Base-by-base conservation (phyloP, 2,888 invertebrate genomes). In the Seladonia tumulorum region DNA sequence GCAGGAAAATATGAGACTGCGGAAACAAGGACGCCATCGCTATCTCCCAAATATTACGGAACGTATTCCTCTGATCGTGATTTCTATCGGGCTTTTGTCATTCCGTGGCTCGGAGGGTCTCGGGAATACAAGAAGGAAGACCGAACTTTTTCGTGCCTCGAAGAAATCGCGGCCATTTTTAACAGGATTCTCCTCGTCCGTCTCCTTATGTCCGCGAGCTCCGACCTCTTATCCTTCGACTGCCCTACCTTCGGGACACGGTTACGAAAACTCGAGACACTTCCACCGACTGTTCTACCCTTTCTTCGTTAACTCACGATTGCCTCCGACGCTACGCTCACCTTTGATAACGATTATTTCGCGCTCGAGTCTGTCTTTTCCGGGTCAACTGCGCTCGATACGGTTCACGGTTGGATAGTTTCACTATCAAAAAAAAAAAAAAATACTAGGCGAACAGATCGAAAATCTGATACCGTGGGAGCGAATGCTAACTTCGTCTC, bases 161-260 rank as follows among this genome's bases (percentile, higher is more conserved):
- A 79, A 86, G 83, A 81, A 89, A 88, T 84, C 78, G 72, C 66
- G 70, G 86, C 79, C 85, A 86, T 89, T 90, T 90, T 87, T 90
- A 87, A 86, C 87, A 81, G 88, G 81, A 88, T 86, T 80, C 82
- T 39, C 53, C 70, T 66, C 84, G 82, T 87, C 82, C 47, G 79
- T 89, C 78, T 82, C 76, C 73, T 63, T 84, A 74, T 45, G 78
- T 87, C 87, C 87, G 76, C 76, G 63, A 25, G 76, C 79, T 74
- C 75, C 45, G 78, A 35, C 76, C 81, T 76, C 73, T 76, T 71
- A 74, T 74, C 73, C 79, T 45, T 70, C 70, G 47, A 82, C 63
- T 70, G 7, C 25, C 29, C 5, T 66, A 45, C 63, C 73, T 60
- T 42, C n/a, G 47, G 71, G 76, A 83, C 39, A 68, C 72, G n/a